Percentiles rank a stretch among this genome's conserved stretches.
Evolutionary conservation across 2,113 vertebrate species (phyloP).

Genomic region (Malurus cyaneus): DNA sequence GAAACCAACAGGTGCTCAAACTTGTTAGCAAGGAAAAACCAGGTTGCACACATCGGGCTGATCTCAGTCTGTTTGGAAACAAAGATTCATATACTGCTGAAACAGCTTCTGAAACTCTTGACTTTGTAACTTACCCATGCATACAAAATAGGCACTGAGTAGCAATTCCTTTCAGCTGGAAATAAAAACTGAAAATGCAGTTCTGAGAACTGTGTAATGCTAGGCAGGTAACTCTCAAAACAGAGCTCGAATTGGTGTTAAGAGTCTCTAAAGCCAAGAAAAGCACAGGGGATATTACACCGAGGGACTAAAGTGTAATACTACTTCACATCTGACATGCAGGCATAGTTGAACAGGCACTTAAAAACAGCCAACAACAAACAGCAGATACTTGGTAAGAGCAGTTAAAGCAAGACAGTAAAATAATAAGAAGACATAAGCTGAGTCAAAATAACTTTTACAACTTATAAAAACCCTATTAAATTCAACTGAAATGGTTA

Average conservation of each 20-base stretch:
- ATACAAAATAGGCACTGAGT: neutral
- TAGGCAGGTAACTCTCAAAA: neutral
- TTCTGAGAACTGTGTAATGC: rapidly evolving
- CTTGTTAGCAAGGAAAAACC: neutral
- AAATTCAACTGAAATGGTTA: neutral
- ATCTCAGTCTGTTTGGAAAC: neutral
- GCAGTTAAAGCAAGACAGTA: neutral
- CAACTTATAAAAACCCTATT: neutral
- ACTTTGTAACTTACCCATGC: neutral
- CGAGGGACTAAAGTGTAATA: neutral
- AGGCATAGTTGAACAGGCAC: neutral
- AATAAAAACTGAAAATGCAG: neutral
- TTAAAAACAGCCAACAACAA: neutral
- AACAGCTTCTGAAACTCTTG: neutral
- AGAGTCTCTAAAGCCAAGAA: neutral
- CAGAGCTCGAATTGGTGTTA: neutral
- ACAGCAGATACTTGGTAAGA: neutral
- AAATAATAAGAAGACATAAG: neutral
- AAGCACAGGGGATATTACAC: neutral
- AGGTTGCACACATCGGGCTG: rapidly evolving
- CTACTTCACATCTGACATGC: rapidly evolving
- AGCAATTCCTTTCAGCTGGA: neutral
- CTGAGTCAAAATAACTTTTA: neutral
- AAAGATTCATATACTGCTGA: neutral
- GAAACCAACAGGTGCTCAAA: neutral